Base-by-base conservation (phyloP, 30 jellyfish, hydroid and myxozoan genomes). In the Hydractinia echinata region DNA sequence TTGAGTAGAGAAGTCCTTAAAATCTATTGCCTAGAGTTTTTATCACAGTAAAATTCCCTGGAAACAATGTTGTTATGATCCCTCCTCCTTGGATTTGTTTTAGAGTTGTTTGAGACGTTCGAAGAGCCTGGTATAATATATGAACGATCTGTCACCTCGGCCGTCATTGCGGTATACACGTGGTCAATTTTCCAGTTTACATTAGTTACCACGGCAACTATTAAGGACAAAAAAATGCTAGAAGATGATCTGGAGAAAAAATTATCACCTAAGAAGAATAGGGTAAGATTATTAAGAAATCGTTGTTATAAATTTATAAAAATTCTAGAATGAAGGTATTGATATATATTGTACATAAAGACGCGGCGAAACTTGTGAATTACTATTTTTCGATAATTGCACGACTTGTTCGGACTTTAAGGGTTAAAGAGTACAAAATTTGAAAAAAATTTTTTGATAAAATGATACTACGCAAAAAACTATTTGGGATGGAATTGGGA, bases 141-240 rank as follows among this genome's bases (percentile, higher is more conserved):
- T 9, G 54, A 54, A 18, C 76, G 81, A 1, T 83, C 85, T 18
- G 79, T 89, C 54, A 84, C 86, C 4, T 55, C 84, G 73, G 95
- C 95, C 11, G 95, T 89, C 51, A 82, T 89, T 4, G 96, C 82
- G 4, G 95, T 88, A 4, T 89, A 89, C 85, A 79, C 95, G 5
- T 89, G 91, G 96, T 85, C 96, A 1, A 79, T 89, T 9, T 61
- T 89, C 16, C 96, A 89, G 80, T 89, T 89, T 72, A 84, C 96
- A 0, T 55, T 89, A 85, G 74, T 84, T 79, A 89, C 96, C 10
- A 83, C 96, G 10, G 96, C 96, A 49, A 83, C 95, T 5, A 61
- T 82, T 7, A 88, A 88, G 53, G 96, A 82, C 55, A 82, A 60
- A 72, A 72, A 71, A 64, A 79, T 61, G 44, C 86, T 73, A 39